Evolutionary conservation across 2,797 vertebrate species (phyloP).

Genomic region (Sebastes oblongus): DNA sequence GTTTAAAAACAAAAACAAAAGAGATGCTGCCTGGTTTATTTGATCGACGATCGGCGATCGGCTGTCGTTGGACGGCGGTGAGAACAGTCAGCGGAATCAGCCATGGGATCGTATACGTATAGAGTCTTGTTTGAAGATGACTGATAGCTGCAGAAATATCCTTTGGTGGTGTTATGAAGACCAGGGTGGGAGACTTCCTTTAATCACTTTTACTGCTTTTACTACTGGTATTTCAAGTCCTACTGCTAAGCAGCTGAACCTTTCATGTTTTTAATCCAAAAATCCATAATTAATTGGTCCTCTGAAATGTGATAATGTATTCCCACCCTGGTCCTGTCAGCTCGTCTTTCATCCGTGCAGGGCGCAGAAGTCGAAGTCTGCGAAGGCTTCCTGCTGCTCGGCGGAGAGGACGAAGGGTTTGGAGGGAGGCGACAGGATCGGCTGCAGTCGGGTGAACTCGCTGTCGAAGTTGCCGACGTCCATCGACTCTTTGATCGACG

Average conservation of each 20-base stretch:
- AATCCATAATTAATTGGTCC: background rate
- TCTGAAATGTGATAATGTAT: background rate
- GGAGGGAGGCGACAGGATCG: conserved; percentile 85
- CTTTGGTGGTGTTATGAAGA: background rate
- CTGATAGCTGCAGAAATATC: background rate
- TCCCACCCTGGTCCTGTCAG: conserved; percentile 4
- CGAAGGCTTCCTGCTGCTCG: conserved; percentile 87
- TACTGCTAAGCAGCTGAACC: background rate
- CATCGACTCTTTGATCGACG: conserved; percentile 76
- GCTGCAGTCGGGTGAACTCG: conserved; percentile 89
- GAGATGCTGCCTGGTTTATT: background rate
- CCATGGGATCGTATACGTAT: conserved; percentile 13
- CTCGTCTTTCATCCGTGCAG: conserved; percentile 56
- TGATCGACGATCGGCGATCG: background rate
- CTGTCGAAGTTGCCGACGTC: conserved; percentile 92
- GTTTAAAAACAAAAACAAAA: background rate
- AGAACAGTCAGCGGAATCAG: conserved; percentile 50
- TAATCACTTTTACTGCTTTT: background rate
- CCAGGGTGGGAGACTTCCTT: conserved; percentile 11
- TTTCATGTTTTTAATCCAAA: background rate
- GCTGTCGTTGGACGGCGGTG: background rate
- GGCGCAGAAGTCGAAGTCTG: conserved; percentile 90
- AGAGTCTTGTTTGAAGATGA: background rate
- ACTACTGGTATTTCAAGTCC: background rate
- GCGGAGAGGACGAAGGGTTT: conserved; percentile 76